Percentiles rank a stretch among this genome's conserved stretches.
phyloP scores from a whole-genome alignment of 2,797 vertebrate species.

The Acropternis orthonyx region DNA sequence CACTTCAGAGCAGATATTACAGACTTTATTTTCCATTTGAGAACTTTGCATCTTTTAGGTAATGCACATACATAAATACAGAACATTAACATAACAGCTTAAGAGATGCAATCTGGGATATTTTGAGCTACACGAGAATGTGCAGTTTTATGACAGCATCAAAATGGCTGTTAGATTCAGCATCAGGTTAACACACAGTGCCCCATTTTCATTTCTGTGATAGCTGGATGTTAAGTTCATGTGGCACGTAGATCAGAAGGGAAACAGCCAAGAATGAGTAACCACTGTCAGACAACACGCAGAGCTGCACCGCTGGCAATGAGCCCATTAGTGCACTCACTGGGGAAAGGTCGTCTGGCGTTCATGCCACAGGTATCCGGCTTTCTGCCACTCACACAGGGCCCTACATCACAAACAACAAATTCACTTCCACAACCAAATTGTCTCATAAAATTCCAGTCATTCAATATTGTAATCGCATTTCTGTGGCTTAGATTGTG shows the following conservation, averaged over 20 bases:
- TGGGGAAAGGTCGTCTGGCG: neutral
- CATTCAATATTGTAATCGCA: neutral
- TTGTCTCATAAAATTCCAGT: neutral
- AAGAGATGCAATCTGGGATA: neutral
- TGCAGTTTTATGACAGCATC: neutral
- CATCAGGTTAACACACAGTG: neutral
- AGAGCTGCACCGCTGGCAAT: neutral
- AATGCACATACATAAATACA: constrained; percentile 8
- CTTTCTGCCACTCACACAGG: neutral
- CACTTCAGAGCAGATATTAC: neutral
- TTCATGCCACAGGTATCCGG: neutral
- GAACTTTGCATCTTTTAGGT: constrained; percentile 19
- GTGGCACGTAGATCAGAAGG: neutral
- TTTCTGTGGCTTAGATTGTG: neutral
- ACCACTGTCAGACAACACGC: neutral
- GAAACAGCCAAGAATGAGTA: neutral
- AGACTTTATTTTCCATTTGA: constrained; percentile 6
- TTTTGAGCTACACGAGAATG: neutral
- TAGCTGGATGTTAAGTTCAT: neutral
- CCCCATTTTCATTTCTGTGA: neutral
- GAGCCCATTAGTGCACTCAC: neutral
- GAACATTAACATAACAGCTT: neutral
- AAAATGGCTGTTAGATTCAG: neutral
- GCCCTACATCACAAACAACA: neutral
- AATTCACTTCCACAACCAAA: neutral